A percentile compares a stretch with the other conserved stretches of the same genome.
Evolutionary conservation across 2,113 vertebrate species (phyloP).

Genomic region (Pteropus alecto): DNA sequence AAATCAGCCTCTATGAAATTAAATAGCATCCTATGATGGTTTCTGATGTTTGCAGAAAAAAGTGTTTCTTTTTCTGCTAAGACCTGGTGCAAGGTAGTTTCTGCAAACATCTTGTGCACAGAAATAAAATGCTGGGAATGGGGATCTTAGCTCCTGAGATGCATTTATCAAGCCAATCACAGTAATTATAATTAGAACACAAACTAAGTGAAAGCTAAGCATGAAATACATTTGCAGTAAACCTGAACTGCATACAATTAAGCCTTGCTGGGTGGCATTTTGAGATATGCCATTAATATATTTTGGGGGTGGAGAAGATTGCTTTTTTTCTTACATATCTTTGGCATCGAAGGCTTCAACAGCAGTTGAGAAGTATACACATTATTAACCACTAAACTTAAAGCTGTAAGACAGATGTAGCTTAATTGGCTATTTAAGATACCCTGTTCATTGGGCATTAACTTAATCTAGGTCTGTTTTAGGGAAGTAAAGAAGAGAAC

Average conservation of each 20-base stretch:
- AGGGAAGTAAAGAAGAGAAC: neutral
- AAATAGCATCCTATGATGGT: conserved; percentile 4
- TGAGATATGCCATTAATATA: conserved; percentile 28
- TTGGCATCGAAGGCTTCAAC: neutral
- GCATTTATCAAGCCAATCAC: conserved; percentile 73
- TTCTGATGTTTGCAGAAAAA: conserved; percentile 40
- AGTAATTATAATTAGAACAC: conserved; percentile 69
- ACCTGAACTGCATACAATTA: conserved; percentile 57
- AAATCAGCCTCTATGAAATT: neutral
- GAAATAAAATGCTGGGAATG: conserved; percentile 45
- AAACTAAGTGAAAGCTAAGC: conserved; percentile 46
- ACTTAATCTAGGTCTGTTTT: neutral
- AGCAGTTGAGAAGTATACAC: neutral
- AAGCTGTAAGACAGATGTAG: neutral
- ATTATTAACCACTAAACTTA: neutral
- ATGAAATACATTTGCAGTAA: conserved; percentile 56
- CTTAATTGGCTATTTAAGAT: neutral
- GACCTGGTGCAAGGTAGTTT: neutral
- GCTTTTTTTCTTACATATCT: conserved; percentile 17
- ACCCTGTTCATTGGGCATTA: neutral
- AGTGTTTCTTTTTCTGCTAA: conserved; percentile 24
- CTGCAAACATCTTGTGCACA: conserved; percentile 43
- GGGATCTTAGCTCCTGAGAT: conserved; percentile 48
- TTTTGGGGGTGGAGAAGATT: neutral
- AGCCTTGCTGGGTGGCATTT: conserved; percentile 26